Evolutionary conservation across 2,113 vertebrate genomes (phyloP).

Genomic region (Abramis brama): DNA sequence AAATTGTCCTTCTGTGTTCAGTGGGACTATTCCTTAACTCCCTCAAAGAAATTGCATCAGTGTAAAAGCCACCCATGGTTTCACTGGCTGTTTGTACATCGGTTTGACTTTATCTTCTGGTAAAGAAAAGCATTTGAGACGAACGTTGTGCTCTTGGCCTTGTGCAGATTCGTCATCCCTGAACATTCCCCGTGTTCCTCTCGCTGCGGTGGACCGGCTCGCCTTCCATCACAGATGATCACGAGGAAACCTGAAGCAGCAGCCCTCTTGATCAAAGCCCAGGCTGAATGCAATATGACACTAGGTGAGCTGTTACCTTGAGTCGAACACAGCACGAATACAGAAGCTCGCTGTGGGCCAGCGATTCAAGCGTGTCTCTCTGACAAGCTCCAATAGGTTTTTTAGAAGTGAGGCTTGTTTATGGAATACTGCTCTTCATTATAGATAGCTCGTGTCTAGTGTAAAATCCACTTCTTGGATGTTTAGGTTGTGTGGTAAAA

Average conservation of each 20-base stretch:
- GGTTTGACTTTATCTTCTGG: too few relatives aligned
- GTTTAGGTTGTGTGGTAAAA: not conserved
- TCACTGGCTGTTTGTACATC: too few relatives aligned
- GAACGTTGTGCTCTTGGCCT: slow-evolving; percentile 6
- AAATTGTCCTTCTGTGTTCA: not conserved
- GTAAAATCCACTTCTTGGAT: not conserved
- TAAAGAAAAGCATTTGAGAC: not conserved
- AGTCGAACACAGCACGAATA: slow-evolving; percentile 22
- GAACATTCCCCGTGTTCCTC: slow-evolving; percentile 37
- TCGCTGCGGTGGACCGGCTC: slow-evolving; percentile 59
- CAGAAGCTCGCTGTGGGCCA: not conserved
- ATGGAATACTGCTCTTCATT: not conserved
- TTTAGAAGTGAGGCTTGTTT: not conserved
- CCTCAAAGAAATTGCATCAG: not conserved
- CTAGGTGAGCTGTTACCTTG: slow-evolving; percentile 47
- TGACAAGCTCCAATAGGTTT: not conserved
- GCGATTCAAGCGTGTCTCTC: too few relatives aligned
- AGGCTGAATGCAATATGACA: slow-evolving; percentile 62
- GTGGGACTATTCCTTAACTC: not conserved
- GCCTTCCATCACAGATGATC: slow-evolving; percentile 57
- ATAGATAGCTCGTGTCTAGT: not conserved
- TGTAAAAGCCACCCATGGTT: too few relatives aligned
- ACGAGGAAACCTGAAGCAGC: slow-evolving; percentile 46
- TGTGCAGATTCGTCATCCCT: not conserved
- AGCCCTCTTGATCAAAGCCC: slow-evolving; percentile 70